Conservation (phyloP, 2,888 invertebrate genomes). For the Sabatieria punctata region DNA sequence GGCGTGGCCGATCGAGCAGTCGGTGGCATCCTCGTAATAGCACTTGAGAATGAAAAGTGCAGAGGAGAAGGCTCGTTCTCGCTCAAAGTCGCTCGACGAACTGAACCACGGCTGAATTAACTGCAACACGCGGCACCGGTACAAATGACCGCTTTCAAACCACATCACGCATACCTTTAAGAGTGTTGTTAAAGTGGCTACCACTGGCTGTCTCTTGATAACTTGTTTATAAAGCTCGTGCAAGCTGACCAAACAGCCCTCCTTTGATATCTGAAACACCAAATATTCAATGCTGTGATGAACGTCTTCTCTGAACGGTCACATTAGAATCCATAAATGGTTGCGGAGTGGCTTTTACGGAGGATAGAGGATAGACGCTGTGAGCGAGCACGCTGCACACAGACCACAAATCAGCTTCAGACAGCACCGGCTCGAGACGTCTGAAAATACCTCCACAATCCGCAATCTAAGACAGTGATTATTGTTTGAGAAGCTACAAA, state of each 20-base stretch:
- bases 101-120: constrained; percentile 9
- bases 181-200: constrained; percentile 1
- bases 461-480: too few relatives aligned
- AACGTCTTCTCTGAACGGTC: too few relatives aligned
- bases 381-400: neutral
- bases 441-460: too few relatives aligned
- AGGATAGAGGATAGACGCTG: neutral
- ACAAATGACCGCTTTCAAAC: neutral
- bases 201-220: neutral
- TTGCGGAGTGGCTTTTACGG: neutral
- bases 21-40: constrained; percentile 5
- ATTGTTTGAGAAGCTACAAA: too few relatives aligned
- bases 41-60: constrained; percentile 2
- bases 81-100: constrained; percentile 1
- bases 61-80: constrained; percentile 8
- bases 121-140: neutral
- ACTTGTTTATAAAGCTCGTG: constrained; percentile 4
- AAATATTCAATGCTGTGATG: too few relatives aligned
- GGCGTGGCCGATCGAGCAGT: constrained; percentile 13
- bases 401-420: neutral
- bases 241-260: too few relatives aligned
- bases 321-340: neutral
- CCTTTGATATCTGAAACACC: too few relatives aligned
- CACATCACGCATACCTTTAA: neutral
- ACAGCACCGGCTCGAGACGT: neutral